A percentile compares a stretch with the other conserved stretches of the same genome.
phyloP scores from a whole-genome alignment of 2,797 vertebrate species.

The Syngnathus rostellatus region DNA sequence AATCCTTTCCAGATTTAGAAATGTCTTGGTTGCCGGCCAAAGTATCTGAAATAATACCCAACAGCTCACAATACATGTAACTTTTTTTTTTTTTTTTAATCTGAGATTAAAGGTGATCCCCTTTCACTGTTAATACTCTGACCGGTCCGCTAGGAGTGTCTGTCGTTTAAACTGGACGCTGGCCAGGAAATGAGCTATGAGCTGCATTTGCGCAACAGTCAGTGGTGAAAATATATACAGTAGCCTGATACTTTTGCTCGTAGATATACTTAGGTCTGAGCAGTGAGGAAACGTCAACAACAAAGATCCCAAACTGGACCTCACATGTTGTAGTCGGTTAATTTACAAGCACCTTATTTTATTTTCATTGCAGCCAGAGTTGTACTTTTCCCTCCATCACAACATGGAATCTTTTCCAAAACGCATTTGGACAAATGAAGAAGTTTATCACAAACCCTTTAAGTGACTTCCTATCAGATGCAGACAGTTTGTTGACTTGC shows the following conservation, averaged over 20 bases:
- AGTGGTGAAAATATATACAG: conserved; percentile 37
- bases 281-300: conserved; percentile 10
- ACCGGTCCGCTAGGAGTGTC: conserved; percentile 41
- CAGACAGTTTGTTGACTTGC: conserved; percentile 17
- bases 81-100: conserved; percentile 31
- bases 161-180: conserved; percentile 42
- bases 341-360: not conserved
- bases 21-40: conserved; percentile 50
- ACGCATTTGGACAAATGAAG: conserved; percentile 7
- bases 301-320: conserved; percentile 1
- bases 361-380: not conserved
- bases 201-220: conserved; percentile 31
- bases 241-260: conserved; percentile 33
- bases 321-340: not conserved
- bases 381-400: not conserved
- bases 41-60: conserved; percentile 60
- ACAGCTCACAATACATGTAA: conserved; percentile 47
- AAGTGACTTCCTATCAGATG: conserved; percentile 26
- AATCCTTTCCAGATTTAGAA: conserved; percentile 51
- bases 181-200: conserved; percentile 38
- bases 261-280: conserved; percentile 25
- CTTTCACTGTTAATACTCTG: conserved; percentile 48
- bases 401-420: not conserved
- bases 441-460: not conserved
- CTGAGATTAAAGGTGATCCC: conserved; percentile 52